Percentiles rank a stretch among this genome's conserved stretches.
Conservation (phyloP, 2,113 vertebrate species). For the Gymnogyps californianus region DNA sequence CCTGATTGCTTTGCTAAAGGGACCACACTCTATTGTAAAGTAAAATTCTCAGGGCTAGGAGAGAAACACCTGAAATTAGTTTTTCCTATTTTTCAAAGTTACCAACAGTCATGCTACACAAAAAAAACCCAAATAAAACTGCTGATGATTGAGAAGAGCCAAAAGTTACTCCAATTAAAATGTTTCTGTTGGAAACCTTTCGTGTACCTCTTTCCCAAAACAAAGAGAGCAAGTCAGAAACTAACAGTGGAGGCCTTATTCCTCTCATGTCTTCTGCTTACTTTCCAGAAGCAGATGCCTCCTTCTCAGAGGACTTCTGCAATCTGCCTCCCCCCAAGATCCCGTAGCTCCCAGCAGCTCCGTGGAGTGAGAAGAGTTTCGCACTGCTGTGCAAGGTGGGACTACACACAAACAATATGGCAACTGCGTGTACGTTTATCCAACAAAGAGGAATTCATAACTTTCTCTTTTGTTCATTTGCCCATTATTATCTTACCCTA, state of each 20-base stretch:
- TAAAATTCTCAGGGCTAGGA: not conserved
- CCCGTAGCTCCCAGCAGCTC: not conserved
- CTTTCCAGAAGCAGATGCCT: not conserved
- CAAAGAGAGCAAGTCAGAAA: not conserved
- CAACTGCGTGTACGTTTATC: rapidly evolving
- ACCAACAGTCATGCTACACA: not conserved
- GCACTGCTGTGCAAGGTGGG: not conserved
- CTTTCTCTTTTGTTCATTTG: not conserved
- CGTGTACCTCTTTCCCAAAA: not conserved
- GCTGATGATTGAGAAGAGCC: not conserved
- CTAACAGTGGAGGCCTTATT: not conserved
- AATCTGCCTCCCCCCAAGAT: not conserved
- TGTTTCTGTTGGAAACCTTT: not conserved
- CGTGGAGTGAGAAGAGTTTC: not conserved
- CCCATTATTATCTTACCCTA: not conserved
- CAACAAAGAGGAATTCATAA: not conserved
- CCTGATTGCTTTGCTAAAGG: not conserved
- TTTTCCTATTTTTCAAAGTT: not conserved
- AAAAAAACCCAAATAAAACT: too few species aligned
- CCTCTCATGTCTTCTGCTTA: not conserved
- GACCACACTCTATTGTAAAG: not conserved
- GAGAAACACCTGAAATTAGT: not conserved
- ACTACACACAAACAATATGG: rapidly evolving
- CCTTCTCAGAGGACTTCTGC: not conserved
- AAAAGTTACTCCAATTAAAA: not conserved